Conservation (phyloP, 1,140 invertebrate species). For the Solen grandis region DNA sequence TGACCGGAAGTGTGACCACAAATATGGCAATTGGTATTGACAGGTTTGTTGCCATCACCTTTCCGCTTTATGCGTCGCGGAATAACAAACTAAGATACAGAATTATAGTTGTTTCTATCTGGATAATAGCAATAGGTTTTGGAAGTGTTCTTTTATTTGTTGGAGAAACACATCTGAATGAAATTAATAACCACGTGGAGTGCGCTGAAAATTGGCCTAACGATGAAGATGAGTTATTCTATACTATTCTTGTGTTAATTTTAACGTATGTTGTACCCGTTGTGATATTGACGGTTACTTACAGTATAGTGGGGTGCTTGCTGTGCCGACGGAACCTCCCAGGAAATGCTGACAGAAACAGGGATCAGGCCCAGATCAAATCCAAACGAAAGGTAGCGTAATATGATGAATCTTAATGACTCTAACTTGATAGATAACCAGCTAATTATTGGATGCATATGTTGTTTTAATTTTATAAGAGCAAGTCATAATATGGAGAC, state of each 20-base stretch:
- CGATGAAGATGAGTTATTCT: constrained; percentile 70
- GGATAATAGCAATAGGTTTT: constrained; percentile 80
- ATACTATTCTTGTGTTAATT: constrained; percentile 82
- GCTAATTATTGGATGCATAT: no score
- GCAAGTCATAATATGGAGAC: no score
- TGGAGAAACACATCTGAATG: constrained; percentile 67
- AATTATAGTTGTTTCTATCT: constrained; percentile 80
- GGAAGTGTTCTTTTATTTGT: constrained; percentile 81
- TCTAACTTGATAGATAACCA: no score
- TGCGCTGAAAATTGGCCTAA: constrained; percentile 75
- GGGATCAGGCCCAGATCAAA: constrained; percentile 81
- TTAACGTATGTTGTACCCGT: constrained; percentile 83
- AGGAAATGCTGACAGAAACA: constrained; percentile 81
- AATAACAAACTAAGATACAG: constrained; percentile 65
- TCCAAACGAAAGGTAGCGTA: constrained; percentile 83
- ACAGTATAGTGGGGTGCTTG: constrained; percentile 79
- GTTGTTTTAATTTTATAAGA: no score
- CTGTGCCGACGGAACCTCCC: constrained; percentile 81
- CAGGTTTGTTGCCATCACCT: constrained; percentile 75
- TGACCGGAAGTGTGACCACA: constrained; percentile 77
- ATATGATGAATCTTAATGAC: no score
- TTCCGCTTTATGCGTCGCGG: constrained; percentile 72
- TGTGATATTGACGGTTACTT: constrained; percentile 81
- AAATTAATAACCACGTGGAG: constrained; percentile 34
- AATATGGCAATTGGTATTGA: constrained; percentile 80